These are phyloP conservation scores for Heloderma charlesbogerti DNA, from an alignment of 2,113 vertebrate species.

Conservation along the genomic window DNA sequence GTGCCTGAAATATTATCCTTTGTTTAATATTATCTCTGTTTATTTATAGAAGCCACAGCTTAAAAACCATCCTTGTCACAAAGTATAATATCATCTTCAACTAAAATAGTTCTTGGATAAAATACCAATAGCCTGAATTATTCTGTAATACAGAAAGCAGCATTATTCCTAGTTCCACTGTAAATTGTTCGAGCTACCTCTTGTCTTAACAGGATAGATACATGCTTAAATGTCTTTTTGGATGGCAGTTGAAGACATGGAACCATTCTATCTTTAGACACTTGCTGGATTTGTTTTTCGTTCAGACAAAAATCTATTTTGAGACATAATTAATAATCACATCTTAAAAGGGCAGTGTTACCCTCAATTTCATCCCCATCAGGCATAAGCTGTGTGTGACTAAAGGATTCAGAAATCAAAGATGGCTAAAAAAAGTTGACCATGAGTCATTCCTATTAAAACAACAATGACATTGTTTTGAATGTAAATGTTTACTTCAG, in stretches of 20 bases:
- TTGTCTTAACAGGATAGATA: not conserved
- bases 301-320: not conserved
- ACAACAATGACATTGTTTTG: not conserved
- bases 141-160: not conserved
- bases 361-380: not conserved
- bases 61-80: not conserved
- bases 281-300: not conserved
- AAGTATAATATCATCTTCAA: not conserved
- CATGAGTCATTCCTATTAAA: not conserved
- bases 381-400: not conserved
- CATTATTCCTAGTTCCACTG: not conserved
- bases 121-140: not conserved
- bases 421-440: not conserved
- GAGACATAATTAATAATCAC: not conserved
- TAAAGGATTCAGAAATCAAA: not conserved
- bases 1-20: not conserved
- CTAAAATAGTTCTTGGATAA: not conserved
- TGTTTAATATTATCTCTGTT: slow-evolving; percentile 35
- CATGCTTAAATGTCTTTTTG: not conserved
- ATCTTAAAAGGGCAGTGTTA: not conserved
- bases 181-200: not conserved
- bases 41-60: not conserved
- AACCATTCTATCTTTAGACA: not conserved
- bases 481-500: not conserved
- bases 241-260: not conserved